Evolutionary conservation across 2,888 invertebrate genomes (phyloP).

Genomic region (Ischnus inquisitorius): DNA sequence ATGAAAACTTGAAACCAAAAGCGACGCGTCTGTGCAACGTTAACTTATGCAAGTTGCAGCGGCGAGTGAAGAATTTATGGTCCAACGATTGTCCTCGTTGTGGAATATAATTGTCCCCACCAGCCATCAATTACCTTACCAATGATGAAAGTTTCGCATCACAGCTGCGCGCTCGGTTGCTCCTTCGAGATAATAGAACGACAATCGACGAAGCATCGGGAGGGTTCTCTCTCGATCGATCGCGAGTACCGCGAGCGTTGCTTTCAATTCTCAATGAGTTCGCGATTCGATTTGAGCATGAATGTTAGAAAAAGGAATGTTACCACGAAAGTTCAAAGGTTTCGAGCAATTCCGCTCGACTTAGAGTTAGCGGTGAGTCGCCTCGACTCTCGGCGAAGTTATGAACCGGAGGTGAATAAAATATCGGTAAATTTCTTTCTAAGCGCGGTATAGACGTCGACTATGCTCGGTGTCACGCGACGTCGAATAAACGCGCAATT

Average conservation of each 20-base stretch:
- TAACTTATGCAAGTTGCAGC: constrained; percentile 27
- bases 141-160: constrained; percentile 29
- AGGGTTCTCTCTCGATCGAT: constrained; percentile 23
- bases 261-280: constrained; percentile 9
- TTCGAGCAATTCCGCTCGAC: constrained; percentile 6
- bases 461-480: constrained; percentile 14
- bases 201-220: constrained; percentile 24
- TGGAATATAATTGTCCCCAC: constrained; percentile 46
- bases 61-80: constrained; percentile 44
- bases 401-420: constrained; percentile 4
- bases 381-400: background rate
- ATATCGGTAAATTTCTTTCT: background rate
- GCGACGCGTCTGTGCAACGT: background rate
- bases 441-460: background rate
- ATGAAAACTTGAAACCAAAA: background rate
- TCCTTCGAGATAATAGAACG: constrained; percentile 26
- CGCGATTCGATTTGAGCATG: background rate
- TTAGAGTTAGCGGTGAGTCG: background rate
- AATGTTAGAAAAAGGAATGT: constrained; percentile 2
- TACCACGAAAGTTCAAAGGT: constrained; percentile 30
- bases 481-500: background rate
- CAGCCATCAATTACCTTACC: background rate
- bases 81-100: constrained; percentile 51
- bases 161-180: background rate
- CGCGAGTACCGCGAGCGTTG: background rate